Conservation (phyloP, 2,113 vertebrate genomes). For the Solenodon paradoxus region DNA sequence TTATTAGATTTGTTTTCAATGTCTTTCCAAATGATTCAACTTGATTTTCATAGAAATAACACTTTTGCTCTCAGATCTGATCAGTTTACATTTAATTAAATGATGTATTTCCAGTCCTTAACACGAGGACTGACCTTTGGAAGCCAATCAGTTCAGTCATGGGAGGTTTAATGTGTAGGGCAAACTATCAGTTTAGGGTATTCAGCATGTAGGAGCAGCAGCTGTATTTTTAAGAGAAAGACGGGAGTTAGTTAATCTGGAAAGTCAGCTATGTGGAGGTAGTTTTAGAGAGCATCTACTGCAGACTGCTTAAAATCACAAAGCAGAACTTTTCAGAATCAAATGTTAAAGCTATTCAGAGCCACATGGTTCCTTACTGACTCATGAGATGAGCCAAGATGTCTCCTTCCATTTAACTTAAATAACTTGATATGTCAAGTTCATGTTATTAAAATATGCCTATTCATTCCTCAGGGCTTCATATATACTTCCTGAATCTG, state of each 20-base stretch:
- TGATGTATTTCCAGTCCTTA: background rate
- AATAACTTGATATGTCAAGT: conserved; percentile 56
- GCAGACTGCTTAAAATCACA: conserved; percentile 17
- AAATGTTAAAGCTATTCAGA: conserved; percentile 39
- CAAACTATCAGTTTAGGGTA: background rate
- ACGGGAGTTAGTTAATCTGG: background rate
- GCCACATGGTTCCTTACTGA: conserved; percentile 36
- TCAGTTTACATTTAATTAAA: conserved; percentile 7
- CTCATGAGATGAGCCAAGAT: conserved; percentile 55
- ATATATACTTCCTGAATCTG: conserved; percentile 61
- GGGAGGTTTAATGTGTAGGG: background rate
- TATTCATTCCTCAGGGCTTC: conserved; percentile 58
- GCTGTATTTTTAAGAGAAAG: background rate
- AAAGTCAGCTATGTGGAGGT: background rate
- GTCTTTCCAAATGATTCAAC: background rate
- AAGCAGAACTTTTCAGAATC: conserved; percentile 32
- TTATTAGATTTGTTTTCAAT: background rate
- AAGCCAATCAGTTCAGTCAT: background rate
- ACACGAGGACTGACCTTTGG: background rate
- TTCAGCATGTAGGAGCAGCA: background rate
- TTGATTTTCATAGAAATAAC: conserved; percentile 25
- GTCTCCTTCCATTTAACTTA: conserved; percentile 65
- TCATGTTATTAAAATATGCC: conserved; percentile 67
- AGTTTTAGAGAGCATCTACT: conserved; percentile 28
- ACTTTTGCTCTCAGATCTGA: background rate